A percentile compares a stretch with the other conserved stretches of the same genome.
Evolutionary conservation across 2,888 invertebrate species (phyloP).

Genomic region (Mythimna pallens): DNA sequence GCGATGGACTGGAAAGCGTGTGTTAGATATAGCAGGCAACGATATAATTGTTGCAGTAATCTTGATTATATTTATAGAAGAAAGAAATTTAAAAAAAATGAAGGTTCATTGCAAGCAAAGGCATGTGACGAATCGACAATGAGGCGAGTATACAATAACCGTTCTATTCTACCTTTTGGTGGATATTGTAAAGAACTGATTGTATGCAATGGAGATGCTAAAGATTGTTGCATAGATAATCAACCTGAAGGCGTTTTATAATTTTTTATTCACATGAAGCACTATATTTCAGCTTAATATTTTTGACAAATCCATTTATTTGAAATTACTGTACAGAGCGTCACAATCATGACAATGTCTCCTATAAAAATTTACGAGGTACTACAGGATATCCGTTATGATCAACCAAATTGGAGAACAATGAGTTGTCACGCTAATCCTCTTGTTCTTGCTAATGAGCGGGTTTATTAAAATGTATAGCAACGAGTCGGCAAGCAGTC

Average conservation of each 20-base stretch:
- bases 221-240: no score
- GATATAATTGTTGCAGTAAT: not conserved
- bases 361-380: constrained; percentile 4
- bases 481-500: constrained; percentile 33
- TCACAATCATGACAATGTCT: not conserved
- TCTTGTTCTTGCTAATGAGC: constrained; percentile 27
- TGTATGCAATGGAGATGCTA: not conserved
- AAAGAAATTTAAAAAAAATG: not conserved
- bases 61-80: not conserved
- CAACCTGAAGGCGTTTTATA: not conserved
- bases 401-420: constrained; percentile 38
- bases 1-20: constrained; percentile 9
- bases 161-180: not conserved
- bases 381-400: constrained; percentile 42
- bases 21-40: not conserved
- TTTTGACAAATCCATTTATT: not conserved
- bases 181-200: not conserved
- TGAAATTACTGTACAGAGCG: not conserved
- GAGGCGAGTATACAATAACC: no score
- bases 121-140: no score
- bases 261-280: no score
- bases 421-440: constrained; percentile 28
- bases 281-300: not conserved
- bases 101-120: no score
- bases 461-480: constrained; percentile 29